A percentile compares a stretch with the other conserved stretches of the same genome.
Evolutionary conservation across 1,140 invertebrate species (phyloP).

Genomic region (Drosophila ironensis): DNA sequence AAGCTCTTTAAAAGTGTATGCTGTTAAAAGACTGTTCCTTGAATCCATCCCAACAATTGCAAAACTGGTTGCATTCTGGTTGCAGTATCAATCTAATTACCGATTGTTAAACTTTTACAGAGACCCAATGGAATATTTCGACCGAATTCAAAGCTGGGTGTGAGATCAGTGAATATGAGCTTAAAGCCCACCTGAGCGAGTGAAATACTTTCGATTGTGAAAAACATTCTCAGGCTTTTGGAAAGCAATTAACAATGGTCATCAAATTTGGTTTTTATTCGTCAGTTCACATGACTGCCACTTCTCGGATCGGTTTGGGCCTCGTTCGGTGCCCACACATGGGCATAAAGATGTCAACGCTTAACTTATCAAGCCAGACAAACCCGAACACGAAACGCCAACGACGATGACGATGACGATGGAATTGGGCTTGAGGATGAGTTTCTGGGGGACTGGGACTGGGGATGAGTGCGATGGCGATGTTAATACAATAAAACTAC

Average conservation of each 20-base stretch:
- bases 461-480: constrained; percentile 38
- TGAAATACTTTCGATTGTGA: not conserved
- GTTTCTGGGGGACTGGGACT: not conserved
- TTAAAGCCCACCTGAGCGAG: no score
- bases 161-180: no score
- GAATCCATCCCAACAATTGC: no score
- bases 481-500: constrained; percentile 71
- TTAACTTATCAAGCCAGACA: constrained; percentile 73
- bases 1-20: no score
- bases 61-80: no score
- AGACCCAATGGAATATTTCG: no score
- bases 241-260: constrained; percentile 15
- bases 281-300: constrained; percentile 10
- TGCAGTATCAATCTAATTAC: no score
- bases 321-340: constrained; percentile 72
- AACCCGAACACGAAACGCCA: constrained; percentile 40
- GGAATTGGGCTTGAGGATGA: not conserved
- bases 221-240: constrained; percentile 56
- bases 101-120: no score
- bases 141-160: no score
- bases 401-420: constrained; percentile 33
- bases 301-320: constrained; percentile 31
- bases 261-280: constrained; percentile 53
- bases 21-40: no score
- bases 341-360: constrained; percentile 77